phyloP scores from a whole-genome alignment of 2,888 invertebrate species.

The Melinaea menophilus region DNA sequence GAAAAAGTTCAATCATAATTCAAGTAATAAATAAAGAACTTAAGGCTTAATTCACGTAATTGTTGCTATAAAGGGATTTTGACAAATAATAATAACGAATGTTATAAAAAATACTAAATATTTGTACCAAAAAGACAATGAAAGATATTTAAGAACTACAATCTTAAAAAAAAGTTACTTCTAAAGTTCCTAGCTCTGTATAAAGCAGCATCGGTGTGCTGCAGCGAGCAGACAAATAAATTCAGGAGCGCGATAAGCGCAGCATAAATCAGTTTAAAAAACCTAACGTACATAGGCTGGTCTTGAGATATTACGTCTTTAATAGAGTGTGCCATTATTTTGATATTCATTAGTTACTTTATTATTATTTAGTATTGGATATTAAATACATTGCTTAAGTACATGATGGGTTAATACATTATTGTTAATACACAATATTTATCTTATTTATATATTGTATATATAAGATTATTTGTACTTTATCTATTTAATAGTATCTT shows the following conservation, averaged over 20 bases:
- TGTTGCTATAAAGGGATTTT: too few relatives aligned
- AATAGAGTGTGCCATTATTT: constrained; percentile 9
- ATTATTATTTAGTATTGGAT: background rate
- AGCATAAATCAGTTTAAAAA: constrained; percentile 64
- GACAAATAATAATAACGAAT: too few relatives aligned
- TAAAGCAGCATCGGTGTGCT: constrained; percentile 57
- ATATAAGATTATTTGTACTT: too few relatives aligned
- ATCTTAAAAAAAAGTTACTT: constrained; percentile 29
- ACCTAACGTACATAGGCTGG: constrained; percentile 32
- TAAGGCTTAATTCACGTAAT: too few relatives aligned
- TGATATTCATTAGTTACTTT: background rate
- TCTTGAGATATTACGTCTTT: constrained; percentile 26
- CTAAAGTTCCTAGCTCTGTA: constrained; percentile 36
- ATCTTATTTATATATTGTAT: too few relatives aligned
- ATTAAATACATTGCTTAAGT: background rate
- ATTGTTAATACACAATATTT: too few relatives aligned
- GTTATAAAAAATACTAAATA: too few relatives aligned
- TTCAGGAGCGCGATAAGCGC: constrained; percentile 71
- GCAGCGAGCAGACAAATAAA: constrained; percentile 74
- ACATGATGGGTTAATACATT: too few relatives aligned
- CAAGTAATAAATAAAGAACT: too few relatives aligned
- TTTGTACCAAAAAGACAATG: too few relatives aligned
- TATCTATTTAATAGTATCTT: background rate
- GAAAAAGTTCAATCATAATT: too few relatives aligned
- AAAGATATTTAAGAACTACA: too few relatives aligned